Evolutionary conservation across 1,140 invertebrate genomes (phyloP).

Genomic region (Macrosteles quadrilineatus): DNA sequence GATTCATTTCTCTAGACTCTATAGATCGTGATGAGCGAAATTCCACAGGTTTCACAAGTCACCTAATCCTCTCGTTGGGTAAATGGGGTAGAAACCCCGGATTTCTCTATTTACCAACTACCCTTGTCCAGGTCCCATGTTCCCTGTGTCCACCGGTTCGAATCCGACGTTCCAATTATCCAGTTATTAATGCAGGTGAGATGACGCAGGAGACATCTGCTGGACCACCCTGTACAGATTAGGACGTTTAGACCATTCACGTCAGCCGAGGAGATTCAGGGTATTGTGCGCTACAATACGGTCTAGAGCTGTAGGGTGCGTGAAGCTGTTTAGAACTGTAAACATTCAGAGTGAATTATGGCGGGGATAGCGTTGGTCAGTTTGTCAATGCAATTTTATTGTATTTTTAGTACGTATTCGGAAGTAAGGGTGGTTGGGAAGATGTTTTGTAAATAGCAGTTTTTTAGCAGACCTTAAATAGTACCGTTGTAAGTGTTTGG

Average conservation of each 20-base stretch:
- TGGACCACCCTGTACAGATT: constrained; percentile 9
- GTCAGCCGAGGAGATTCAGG: neutral
- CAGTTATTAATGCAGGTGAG: constrained; percentile 17
- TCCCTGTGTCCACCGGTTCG: too few species aligned
- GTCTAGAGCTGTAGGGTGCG: neutral
- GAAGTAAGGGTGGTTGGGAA: too few species aligned
- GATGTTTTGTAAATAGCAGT: too few species aligned
- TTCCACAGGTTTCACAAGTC: neutral
- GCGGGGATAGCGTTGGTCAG: too few species aligned
- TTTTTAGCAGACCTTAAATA: too few species aligned
- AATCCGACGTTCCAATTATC: constrained; percentile 24
- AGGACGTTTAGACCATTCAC: constrained; percentile 9
- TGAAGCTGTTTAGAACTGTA: too few species aligned
- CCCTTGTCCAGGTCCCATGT: neutral
- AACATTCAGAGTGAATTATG: too few species aligned
- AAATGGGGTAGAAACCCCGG: neutral
- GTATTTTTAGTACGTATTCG: too few species aligned
- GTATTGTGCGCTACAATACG: neutral
- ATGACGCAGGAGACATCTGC: constrained; percentile 9
- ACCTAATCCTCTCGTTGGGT: neutral
- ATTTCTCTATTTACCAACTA: constrained; percentile 2
- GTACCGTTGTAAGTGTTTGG: too few species aligned
- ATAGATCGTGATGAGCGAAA: too few species aligned
- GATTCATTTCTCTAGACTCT: too few species aligned
- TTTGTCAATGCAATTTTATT: too few species aligned